Percentiles rank a stretch among this genome's conserved stretches.
These are phyloP conservation scores for Pegea sp. DNA, from an alignment of 23 tunicate species.

Conservation along the genomic window DNA sequence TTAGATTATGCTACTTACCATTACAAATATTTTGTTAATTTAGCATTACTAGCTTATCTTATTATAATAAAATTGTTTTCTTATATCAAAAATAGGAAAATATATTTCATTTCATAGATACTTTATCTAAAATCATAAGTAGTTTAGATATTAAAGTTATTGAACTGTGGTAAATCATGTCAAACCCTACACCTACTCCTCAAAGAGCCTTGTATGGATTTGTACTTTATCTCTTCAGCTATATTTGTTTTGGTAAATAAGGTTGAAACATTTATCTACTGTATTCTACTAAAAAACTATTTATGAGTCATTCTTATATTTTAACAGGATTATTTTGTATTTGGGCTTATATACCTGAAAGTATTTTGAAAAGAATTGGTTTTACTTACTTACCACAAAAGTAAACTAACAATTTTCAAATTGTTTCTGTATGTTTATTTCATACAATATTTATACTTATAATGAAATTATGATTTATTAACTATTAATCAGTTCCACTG, in stretches of 20 bases:
- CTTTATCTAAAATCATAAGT: no score
- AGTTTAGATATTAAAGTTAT: no score
- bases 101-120: no score
- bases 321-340: slow-evolving; percentile 20
- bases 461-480: no score
- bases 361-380: slow-evolving; percentile 10
- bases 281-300: background rate
- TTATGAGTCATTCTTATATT: background rate
- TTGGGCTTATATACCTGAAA: slow-evolving; percentile 55
- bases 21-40: no score
- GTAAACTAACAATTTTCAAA: slow-evolving; percentile 5
- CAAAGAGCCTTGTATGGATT: slow-evolving; percentile 71
- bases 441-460: no score
- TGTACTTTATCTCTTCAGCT: slow-evolving; percentile 40
- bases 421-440: background rate
- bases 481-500: background rate
- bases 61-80: no score
- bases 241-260: slow-evolving; percentile 30
- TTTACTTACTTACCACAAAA: slow-evolving; percentile 23
- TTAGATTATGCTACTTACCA: no score
- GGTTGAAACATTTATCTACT: background rate
- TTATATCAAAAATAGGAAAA: no score
- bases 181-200: slow-evolving; percentile 62
- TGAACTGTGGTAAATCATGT: no score
- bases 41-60: no score